phyloP scores from a whole-genome alignment of 2,113 vertebrate species.

The Gavialis gangeticus region DNA sequence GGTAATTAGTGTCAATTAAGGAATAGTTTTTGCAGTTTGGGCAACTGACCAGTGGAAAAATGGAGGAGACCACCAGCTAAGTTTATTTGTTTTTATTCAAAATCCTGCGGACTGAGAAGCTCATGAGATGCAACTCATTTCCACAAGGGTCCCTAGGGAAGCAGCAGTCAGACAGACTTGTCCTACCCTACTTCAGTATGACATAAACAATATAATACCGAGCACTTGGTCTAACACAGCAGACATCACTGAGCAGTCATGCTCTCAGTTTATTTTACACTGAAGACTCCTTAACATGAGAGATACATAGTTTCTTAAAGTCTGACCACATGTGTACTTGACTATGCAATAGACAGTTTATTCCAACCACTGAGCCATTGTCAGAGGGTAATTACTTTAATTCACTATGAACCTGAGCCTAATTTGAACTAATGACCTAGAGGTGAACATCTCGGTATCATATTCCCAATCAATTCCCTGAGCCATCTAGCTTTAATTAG shows the following conservation, averaged over 20 bases:
- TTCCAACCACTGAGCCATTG: background rate
- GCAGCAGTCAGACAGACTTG: slow-evolving; percentile 12
- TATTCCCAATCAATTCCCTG: background rate
- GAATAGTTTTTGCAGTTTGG: slow-evolving; percentile 48
- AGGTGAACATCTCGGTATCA: background rate
- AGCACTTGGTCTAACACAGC: background rate
- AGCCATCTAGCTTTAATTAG: background rate
- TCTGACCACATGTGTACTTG: background rate
- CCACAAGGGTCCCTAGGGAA: background rate
- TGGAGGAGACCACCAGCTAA: slow-evolving; percentile 42
- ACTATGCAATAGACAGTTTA: background rate
- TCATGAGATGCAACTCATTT: slow-evolving; percentile 43
- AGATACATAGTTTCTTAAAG: background rate
- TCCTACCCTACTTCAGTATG: background rate
- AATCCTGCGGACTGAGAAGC: slow-evolving; percentile 62
- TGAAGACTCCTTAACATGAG: background rate
- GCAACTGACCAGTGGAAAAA: slow-evolving; percentile 46
- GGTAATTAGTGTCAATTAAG: slow-evolving; percentile 49
- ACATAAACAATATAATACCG: background rate
- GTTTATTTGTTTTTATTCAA: slow-evolving; percentile 66
- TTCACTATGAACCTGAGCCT: background rate
- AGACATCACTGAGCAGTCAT: background rate
- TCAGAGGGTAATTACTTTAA: background rate
- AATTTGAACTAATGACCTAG: background rate
- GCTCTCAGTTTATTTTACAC: background rate